Conservation (phyloP, 2,888 invertebrate genomes). For the Parnassius orleans region DNA sequence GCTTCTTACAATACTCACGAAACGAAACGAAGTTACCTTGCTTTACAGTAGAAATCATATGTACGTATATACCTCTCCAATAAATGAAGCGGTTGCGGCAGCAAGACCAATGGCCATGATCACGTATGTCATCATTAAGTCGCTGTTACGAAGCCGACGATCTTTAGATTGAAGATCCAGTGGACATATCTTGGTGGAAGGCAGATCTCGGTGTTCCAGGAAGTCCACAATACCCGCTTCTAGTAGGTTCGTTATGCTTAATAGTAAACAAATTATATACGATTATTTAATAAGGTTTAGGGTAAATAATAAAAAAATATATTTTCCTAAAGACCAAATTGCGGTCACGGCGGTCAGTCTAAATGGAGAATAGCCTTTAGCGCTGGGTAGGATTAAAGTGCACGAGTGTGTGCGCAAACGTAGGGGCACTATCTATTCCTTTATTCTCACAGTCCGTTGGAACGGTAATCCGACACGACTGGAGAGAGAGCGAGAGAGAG, state of each 20-base stretch:
- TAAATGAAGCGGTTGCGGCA: conserved; percentile 83
- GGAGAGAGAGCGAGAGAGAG: too few species aligned
- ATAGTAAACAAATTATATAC: neutral
- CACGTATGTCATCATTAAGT: conserved; percentile 89
- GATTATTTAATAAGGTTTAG: neutral
- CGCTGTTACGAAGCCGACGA: conserved; percentile 87
- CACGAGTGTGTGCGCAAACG: too few species aligned
- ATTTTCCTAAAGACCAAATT: too few species aligned
- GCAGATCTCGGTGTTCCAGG: conserved; percentile 82
- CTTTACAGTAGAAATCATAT: too few species aligned
- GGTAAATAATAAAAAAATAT: neutral
- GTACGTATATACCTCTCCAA: conserved; percentile 79
- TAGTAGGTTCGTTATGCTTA: conserved; percentile 84
- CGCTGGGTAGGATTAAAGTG: too few species aligned
- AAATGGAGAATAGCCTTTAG: too few species aligned
- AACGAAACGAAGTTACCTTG: too few species aligned
- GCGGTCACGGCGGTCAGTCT: too few species aligned
- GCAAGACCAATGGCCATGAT: conserved; percentile 86
- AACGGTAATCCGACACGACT: too few species aligned
- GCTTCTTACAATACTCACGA: too few species aligned
- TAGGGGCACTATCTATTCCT: too few species aligned
- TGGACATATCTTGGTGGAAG: conserved; percentile 89
- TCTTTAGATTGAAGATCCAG: conserved; percentile 90
- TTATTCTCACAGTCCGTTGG: too few species aligned
- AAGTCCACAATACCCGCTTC: conserved; percentile 89